Conservation (phyloP, 1,140 invertebrate species). For the Drosophila takahashii region DNA sequence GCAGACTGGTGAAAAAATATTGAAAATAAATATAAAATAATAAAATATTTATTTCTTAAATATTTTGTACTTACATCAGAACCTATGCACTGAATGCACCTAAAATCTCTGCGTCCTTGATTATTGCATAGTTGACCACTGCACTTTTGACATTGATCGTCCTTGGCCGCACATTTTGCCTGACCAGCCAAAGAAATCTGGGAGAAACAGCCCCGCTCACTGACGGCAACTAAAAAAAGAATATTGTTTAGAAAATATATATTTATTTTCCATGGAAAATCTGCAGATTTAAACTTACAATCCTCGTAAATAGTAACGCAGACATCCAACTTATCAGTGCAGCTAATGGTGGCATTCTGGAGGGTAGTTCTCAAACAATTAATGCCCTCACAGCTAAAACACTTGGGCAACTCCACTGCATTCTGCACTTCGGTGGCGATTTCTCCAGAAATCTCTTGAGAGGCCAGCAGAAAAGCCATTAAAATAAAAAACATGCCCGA, state of each 20-base stretch:
- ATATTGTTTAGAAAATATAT: too few relatives aligned
- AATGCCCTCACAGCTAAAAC: conserved; percentile 74
- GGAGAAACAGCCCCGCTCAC: conserved; percentile 64
- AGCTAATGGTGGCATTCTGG: conserved; percentile 47
- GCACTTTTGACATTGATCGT: conserved; percentile 66
- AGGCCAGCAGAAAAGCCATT: conserved; percentile 10
- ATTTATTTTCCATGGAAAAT: too few relatives aligned
- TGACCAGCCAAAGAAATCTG: conserved; percentile 45
- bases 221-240: conserved; percentile 69
- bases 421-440: neutral
- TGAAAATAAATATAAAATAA: too few relatives aligned
- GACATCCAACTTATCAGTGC: conserved; percentile 67
- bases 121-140: conserved; percentile 70
- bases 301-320: conserved; percentile 73
- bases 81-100: conserved; percentile 69
- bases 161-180: conserved; percentile 40
- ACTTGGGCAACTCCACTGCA: conserved; percentile 29
- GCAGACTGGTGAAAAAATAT: conserved; percentile 22
- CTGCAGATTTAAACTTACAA: conserved; percentile 55
- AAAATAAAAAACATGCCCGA: neutral
- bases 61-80: conserved; percentile 42
- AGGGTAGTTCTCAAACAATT: conserved; percentile 65
- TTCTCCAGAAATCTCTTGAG: conserved; percentile 6
- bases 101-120: conserved; percentile 64
- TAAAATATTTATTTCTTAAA: neutral